Percentiles rank a stretch among this genome's conserved stretches.
Evolutionary conservation across 2,888 invertebrate genomes (phyloP).

Genomic region (Noctuana brunneofusca): DNA sequence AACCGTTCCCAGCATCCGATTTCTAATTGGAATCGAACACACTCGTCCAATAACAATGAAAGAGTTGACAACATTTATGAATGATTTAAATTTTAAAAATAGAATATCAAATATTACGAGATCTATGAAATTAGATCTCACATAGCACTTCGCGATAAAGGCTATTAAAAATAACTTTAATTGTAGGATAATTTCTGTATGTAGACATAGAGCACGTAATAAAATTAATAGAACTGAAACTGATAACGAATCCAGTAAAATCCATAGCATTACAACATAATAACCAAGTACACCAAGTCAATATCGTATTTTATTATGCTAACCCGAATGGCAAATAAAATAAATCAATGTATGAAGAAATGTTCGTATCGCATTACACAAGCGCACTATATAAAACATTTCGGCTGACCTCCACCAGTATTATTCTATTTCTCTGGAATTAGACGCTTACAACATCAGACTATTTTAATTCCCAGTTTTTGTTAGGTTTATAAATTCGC

Average conservation of each 20-base stretch:
- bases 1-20: conserved; percentile 23
- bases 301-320: conserved; percentile 29
- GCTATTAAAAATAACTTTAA: too few species aligned
- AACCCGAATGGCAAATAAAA: conserved; percentile 34
- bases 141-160: too few species aligned
- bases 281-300: conserved; percentile 18
- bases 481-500: conserved; percentile 60
- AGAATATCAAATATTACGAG: too few species aligned
- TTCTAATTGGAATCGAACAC: conserved; percentile 28
- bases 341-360: conserved; percentile 35
- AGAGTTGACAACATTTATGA: conserved; percentile 3
- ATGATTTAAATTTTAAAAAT: too few species aligned
- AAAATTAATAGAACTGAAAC: background rate
- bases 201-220: background rate
- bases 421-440: conserved; percentile 71
- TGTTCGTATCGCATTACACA: conserved; percentile 39
- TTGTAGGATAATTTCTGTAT: too few species aligned
- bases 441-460: conserved; percentile 70
- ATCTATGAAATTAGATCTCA: too few species aligned
- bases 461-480: conserved; percentile 63
- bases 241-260: background rate
- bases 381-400: conserved; percentile 43
- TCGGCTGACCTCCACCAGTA: conserved; percentile 56
- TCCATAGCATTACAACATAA: background rate
- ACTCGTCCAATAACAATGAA: conserved; percentile 13